phyloP scores from a whole-genome alignment of 2,797 vertebrate genomes.

The Heliangelus exortis region DNA sequence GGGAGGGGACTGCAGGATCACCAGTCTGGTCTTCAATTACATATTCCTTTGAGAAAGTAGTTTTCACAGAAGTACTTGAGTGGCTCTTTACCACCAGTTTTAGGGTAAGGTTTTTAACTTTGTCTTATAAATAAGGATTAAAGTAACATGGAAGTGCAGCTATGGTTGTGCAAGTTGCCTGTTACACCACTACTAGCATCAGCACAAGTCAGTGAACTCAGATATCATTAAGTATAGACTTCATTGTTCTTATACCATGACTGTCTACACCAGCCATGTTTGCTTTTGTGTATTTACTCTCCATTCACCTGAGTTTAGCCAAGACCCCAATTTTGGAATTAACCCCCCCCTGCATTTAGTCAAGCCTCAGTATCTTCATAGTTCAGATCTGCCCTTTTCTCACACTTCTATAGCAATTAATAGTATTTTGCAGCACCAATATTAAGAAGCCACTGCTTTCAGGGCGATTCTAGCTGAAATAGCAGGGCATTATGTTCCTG shows the following conservation, averaged over 20 bases:
- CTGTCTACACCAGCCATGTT: not conserved
- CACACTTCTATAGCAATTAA: not conserved
- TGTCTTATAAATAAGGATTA: not conserved
- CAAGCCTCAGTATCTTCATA: not conserved
- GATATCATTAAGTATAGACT: not conserved
- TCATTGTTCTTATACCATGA: not conserved
- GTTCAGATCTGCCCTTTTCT: not conserved
- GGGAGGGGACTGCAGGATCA: not conserved
- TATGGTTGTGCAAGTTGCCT: not conserved
- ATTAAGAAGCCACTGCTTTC: not conserved
- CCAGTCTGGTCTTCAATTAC: not conserved
- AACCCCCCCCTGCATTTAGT: not conserved
- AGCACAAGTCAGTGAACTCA: not conserved
- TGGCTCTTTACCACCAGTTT: not conserved
- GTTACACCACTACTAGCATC: not conserved
- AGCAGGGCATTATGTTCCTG: not conserved
- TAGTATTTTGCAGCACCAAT: not conserved
- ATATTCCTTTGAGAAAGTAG: not conserved
- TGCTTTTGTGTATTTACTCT: not conserved
- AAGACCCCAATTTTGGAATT: not conserved
- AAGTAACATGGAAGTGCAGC: not conserved
- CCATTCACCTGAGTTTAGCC: not conserved
- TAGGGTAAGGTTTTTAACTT: not conserved
- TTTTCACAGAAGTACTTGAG: not conserved
- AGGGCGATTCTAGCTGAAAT: conserved; percentile 25